These are phyloP conservation scores for Aporrectodea caliginosa DNA, from an alignment of 1,140 invertebrate genomes.

Conservation along the genomic window DNA sequence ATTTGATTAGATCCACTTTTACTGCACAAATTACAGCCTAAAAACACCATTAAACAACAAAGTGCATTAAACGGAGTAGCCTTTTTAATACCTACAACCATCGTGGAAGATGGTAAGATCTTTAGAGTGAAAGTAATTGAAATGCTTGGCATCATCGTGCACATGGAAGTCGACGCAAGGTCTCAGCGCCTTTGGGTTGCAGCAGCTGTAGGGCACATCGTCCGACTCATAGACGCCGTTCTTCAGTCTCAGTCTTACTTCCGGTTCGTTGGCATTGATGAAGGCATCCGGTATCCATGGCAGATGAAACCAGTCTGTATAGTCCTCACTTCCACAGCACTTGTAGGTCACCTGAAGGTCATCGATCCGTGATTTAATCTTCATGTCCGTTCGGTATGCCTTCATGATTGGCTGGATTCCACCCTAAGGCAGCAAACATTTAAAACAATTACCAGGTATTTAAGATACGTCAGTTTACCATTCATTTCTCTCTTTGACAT, in stretches of 20 bases:
- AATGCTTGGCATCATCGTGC: conserved; percentile 18
- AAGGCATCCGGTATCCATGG: conserved; percentile 6
- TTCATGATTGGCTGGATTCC: conserved; percentile 11
- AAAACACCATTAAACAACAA: too few relatives aligned
- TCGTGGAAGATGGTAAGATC: conserved; percentile 17
- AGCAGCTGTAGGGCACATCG: conserved; percentile 27
- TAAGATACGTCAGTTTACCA: too few relatives aligned
- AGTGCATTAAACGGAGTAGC: too few relatives aligned
- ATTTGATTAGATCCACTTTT: too few relatives aligned
- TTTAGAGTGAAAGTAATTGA: neutral
- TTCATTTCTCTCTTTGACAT: too few relatives aligned
- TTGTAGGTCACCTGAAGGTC: conserved; percentile 21
- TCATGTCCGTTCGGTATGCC: neutral
- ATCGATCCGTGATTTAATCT: conserved; percentile 15
- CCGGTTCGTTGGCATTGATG: neutral
- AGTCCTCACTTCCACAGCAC: conserved; percentile 25
- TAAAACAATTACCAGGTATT: too few relatives aligned
- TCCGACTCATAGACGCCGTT: conserved; percentile 9
- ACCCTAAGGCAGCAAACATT: too few relatives aligned
- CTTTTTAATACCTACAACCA: conserved; percentile 11
- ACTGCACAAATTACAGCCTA: too few relatives aligned
- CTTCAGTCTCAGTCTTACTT: neutral
- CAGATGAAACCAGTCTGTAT: conserved; percentile 22
- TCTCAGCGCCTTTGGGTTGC: conserved; percentile 14
- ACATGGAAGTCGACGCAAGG: conserved; percentile 18